Evolutionary conservation across 2,888 invertebrate genomes (phyloP), one percentile per base, ranked within the genome.

Genomic region (Ditula angustiorana): DNA sequence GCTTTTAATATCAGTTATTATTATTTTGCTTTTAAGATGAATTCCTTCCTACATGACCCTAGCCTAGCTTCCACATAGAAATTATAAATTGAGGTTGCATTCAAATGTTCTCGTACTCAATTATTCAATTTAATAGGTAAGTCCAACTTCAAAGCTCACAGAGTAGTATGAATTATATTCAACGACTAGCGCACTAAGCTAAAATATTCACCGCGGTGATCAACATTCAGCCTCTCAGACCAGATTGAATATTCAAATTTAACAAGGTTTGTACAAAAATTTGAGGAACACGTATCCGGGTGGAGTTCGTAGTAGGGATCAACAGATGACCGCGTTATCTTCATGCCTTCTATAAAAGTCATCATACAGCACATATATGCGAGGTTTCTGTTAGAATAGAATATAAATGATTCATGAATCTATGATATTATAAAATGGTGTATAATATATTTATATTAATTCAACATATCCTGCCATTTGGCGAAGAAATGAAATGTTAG

Each of bases 211-310:
- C 58, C 52, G 30, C 53, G 46, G 19, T 46, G 52, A 63, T 52
- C 58, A 58, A 58, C 30, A 57, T 64, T 58, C 46, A 46, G 50
- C 11, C 26, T 26, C 41, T 55, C 19, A 5, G 46, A 8, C 16
- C 53, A 10, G 52, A 59, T 53, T 64, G 59, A 59, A 53, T 59
- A 59, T 64, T 35, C 52, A 64, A 47, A 64, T 59, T 53, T 47
- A 53, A 64, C 30, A 57, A 57, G 35, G 33, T 58, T 35, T 16
- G 35, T 53, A 33, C 53, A 59, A 63, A 63, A 58, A 52, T 59
- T 46, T 59, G 59, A 37, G 53, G 64, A 13, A 41, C 5, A 58
- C 23, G 35, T 33, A 46, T 52, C 44, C 35, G n/a, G 64, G 58
- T 59, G 52, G 37, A 53, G 44, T 52, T 52, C 13, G 49, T 16